phyloP scores from a whole-genome alignment of 2,797 vertebrate genomes.

The Melanotaenia nigrans region DNA sequence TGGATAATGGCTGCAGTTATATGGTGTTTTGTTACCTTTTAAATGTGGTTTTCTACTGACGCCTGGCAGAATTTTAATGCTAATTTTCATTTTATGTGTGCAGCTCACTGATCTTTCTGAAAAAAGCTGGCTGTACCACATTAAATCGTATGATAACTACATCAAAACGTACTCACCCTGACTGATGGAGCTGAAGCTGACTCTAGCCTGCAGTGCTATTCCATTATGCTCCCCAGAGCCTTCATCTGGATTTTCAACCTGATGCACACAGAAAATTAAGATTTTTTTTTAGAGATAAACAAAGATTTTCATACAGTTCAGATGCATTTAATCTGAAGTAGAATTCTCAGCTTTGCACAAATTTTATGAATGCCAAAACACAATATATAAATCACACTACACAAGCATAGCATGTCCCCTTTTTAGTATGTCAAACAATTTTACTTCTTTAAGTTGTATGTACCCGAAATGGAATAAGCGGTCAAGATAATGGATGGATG shows the following conservation, averaged over 20 bases:
- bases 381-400: neutral
- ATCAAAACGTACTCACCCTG: slow-evolving; percentile 31
- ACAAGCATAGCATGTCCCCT: neutral
- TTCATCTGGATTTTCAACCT: slow-evolving; percentile 76
- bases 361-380: neutral
- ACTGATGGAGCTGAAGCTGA: slow-evolving; percentile 63
- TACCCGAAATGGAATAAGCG: too few species aligned
- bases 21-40: neutral
- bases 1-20: neutral
- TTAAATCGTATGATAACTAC: slow-evolving; percentile 3
- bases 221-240: slow-evolving; percentile 40
- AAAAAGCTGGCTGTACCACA: neutral
- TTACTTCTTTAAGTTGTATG: neutral
- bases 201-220: slow-evolving; percentile 69
- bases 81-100: neutral
- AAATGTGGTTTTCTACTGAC: neutral
- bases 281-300: neutral
- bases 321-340: neutral
- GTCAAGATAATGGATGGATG: too few species aligned
- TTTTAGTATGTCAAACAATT: neutral
- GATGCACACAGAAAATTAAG: slow-evolving; percentile 14
- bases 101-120: neutral
- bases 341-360: neutral
- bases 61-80: neutral
- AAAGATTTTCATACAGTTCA: neutral